These are phyloP conservation scores for Calameuta filiformis DNA, from an alignment of 2,888 invertebrate genomes.

Conservation along the genomic window DNA sequence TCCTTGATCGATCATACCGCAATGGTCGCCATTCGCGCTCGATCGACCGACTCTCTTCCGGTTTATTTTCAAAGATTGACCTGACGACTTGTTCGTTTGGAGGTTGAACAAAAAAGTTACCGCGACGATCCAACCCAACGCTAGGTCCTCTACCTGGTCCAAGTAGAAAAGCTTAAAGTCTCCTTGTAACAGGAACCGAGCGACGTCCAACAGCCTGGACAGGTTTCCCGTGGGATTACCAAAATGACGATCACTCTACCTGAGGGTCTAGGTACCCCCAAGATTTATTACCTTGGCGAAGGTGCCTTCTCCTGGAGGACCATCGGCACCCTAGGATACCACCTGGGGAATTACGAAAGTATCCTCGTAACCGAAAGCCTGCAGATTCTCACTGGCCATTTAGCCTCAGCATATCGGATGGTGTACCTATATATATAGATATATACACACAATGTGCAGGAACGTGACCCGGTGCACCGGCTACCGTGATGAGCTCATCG, in stretches of 20 bases:
- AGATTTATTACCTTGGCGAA: conserved; percentile 1
- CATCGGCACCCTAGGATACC: neutral
- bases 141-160: neutral
- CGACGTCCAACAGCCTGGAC: neutral
- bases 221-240: conserved; percentile 6
- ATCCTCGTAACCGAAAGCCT: neutral
- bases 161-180: neutral
- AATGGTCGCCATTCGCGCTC: neutral
- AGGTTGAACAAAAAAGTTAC: neutral
- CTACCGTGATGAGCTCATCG: neutral
- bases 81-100: neutral
- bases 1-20: neutral
- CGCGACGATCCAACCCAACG: neutral
- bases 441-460: neutral
- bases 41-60: neutral
- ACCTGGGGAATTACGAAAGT: neutral
- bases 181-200: neutral
- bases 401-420: neutral
- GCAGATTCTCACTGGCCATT: neutral
- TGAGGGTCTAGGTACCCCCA: neutral
- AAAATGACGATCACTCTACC: neutral
- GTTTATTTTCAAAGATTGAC: neutral
- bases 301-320: neutral
- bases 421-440: neutral
- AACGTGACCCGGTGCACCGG: neutral